Evolutionary conservation across 2,113 vertebrate species (phyloP).

Genomic region (Dromas ardeola): DNA sequence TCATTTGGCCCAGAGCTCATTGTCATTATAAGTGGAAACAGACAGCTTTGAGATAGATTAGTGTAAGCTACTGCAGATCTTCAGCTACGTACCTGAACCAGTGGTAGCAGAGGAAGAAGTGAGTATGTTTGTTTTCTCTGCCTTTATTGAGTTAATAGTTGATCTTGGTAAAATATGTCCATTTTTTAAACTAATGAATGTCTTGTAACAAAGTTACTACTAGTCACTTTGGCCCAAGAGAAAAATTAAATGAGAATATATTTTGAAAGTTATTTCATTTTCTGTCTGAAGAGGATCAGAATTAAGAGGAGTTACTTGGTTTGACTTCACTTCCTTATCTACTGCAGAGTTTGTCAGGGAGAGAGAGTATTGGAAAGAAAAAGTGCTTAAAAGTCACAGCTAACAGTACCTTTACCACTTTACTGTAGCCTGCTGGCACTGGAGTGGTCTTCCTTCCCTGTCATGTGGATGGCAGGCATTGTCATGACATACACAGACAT

Average conservation of each 20-base stretch:
- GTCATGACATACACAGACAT: not conserved
- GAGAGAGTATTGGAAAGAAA: not conserved
- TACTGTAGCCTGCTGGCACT: not conserved
- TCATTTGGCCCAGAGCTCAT: not conserved
- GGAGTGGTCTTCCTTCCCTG: not conserved
- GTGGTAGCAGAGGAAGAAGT: not conserved
- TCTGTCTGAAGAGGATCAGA: not conserved
- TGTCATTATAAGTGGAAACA: not conserved
- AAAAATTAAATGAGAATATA: not conserved
- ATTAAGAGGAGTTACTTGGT: not conserved
- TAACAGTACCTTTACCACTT: not conserved
- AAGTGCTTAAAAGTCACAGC: not conserved
- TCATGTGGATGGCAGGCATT: not conserved
- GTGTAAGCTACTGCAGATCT: not conserved
- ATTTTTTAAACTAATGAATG: not conserved
- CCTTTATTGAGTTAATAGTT: not conserved
- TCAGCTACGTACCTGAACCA: not conserved
- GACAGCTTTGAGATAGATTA: not conserved
- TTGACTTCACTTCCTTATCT: not conserved
- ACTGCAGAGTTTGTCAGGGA: not conserved
- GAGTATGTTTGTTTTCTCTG: not conserved
- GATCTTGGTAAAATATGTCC: not conserved
- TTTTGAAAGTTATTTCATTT: slow-evolving; percentile 4
- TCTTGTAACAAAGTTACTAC: not conserved
- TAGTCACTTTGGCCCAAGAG: not conserved